A percentile compares a stretch with the other conserved stretches of the same genome.
Evolutionary conservation across 1,140 invertebrate species (phyloP).

Genomic region (Lordiphosa mommai): DNA sequence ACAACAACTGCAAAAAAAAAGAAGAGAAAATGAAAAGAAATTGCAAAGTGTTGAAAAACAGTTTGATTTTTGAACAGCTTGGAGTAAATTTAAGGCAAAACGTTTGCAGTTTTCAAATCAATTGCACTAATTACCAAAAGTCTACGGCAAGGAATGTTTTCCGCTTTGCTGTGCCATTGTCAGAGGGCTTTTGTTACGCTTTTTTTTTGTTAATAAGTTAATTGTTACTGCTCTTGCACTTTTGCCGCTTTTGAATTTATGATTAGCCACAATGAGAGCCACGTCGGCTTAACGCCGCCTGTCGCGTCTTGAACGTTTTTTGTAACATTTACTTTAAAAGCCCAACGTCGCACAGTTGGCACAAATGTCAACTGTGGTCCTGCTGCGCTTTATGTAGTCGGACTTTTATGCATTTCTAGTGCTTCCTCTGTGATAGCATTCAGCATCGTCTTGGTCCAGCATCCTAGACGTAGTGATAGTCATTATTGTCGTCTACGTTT

Average conservation of each 20-base stretch:
- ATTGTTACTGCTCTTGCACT: constrained; percentile 71
- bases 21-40: constrained; percentile 9
- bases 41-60: constrained; percentile 54
- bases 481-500: constrained; percentile 72
- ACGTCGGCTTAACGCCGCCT: neutral
- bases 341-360: constrained; percentile 40
- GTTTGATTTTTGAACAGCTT: constrained; percentile 42
- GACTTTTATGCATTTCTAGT: constrained; percentile 72
- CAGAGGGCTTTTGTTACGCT: constrained; percentile 2
- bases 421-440: constrained; percentile 58
- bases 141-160: neutral
- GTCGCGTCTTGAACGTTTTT: constrained; percentile 15
- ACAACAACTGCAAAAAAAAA: constrained; percentile 63
- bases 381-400: constrained; percentile 69
- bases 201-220: constrained; percentile 71
- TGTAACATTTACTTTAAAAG: constrained; percentile 47
- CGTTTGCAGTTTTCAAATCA: constrained; percentile 76
- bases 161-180: constrained; percentile 8
- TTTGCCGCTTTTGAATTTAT: constrained; percentile 72
- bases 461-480: constrained; percentile 27
- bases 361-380: constrained; percentile 69
- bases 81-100: constrained; percentile 40
- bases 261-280: constrained; percentile 49
- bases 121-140: constrained; percentile 73
- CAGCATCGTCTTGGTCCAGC: neutral